phyloP scores from a whole-genome alignment of 2,113 vertebrate species.

The Megaceryle maxima region DNA sequence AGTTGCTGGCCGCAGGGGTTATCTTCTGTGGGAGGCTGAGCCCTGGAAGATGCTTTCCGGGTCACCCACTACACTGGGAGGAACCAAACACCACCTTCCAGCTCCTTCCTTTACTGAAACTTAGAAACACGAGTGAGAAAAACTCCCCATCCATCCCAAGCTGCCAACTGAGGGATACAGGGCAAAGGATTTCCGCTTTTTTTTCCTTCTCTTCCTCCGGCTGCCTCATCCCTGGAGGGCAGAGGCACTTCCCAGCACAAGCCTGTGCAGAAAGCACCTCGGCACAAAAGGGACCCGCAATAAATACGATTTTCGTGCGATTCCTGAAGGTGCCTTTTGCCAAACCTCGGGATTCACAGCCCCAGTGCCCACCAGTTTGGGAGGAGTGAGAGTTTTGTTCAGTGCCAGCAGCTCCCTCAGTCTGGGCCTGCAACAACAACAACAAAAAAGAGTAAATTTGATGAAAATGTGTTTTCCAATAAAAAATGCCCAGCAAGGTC shows the following conservation, averaged over 20 bases:
- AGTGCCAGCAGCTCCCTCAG: too few relatives aligned
- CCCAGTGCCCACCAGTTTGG: too few relatives aligned
- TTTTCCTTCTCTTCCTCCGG: background rate
- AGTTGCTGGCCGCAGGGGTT: background rate
- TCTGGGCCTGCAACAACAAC: too few relatives aligned
- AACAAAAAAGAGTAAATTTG: background rate
- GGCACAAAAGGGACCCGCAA: background rate
- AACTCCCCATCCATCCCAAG: background rate
- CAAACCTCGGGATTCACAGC: background rate
- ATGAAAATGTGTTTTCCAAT: background rate
- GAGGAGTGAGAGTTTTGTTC: background rate
- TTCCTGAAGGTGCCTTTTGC: background rate
- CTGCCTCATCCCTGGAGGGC: background rate
- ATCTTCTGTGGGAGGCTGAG: fast-evolving
- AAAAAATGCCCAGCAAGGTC: background rate
- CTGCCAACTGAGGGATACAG: background rate
- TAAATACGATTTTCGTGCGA: fast-evolving
- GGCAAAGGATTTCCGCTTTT: background rate
- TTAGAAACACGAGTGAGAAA: background rate
- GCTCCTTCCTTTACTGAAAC: fast-evolving
- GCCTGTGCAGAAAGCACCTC: background rate
- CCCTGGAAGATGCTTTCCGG: background rate
- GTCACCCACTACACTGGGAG: fast-evolving
- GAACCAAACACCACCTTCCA: background rate
- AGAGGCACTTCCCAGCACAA: background rate